Conservation (phyloP, 2,797 vertebrate species). For the Anguilla megastoma region DNA sequence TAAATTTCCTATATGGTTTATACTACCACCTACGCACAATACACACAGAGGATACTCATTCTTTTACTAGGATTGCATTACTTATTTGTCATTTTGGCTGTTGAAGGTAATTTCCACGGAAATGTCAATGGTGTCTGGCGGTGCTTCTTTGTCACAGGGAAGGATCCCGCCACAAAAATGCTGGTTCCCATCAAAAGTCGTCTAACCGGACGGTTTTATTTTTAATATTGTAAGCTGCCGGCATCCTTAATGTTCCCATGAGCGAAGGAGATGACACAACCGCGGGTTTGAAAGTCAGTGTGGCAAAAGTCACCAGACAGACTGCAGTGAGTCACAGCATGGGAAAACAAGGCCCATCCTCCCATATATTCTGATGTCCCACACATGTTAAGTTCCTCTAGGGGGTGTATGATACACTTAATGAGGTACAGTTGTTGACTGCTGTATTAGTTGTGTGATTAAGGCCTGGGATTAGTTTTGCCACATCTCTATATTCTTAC, state of each 20-base stretch:
- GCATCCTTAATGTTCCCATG: constrained; percentile 33
- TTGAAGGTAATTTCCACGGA: background rate
- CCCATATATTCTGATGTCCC: background rate
- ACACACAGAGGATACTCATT: background rate
- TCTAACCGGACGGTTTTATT: constrained; percentile 31
- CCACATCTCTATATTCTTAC: background rate
- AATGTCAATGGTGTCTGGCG: background rate
- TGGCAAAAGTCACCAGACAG: constrained; percentile 30
- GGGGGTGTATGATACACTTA: background rate
- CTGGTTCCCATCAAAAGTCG: constrained; percentile 20
- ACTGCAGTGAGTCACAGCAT: background rate
- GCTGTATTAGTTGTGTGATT: background rate
- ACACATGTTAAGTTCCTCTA: background rate
- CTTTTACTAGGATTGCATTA: background rate
- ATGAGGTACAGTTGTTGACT: background rate
- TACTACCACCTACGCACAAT: background rate
- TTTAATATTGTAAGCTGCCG: constrained; percentile 8
- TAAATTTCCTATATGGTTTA: background rate
- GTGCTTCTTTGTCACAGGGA: background rate
- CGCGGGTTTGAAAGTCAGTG: background rate
- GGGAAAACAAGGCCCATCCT: background rate
- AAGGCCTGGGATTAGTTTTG: background rate
- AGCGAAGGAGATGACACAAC: constrained; percentile 17
- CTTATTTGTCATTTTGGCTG: background rate
- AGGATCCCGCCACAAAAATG: constrained; percentile 8